Base-by-base conservation (phyloP, 2,888 invertebrate species). In the Melanostoma mellinum region DNA sequence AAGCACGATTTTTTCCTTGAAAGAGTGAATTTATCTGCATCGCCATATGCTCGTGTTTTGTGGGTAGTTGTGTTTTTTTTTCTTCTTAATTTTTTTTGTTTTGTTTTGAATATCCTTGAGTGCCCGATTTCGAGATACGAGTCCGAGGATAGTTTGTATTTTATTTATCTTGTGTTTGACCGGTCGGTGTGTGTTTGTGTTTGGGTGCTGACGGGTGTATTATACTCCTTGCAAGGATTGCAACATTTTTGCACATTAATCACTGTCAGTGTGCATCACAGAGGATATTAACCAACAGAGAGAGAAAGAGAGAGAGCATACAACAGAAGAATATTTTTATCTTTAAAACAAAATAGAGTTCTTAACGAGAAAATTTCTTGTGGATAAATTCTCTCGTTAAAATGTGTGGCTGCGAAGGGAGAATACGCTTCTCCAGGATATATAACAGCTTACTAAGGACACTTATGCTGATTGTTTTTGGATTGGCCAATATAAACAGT, bases 401-500 rank as follows among this genome's bases (percentile, higher is more conserved):
- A 86, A 87, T 87, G 87, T 86, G 85, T 63, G 86, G 86, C 85
- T 86, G 87, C 86, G 85, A 80, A 72, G 81, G 85, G 72, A 86
- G 85, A 80, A 73, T 87, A 68, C 85, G 79, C 67, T 87, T 86
- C 80, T 87, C 86, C 85, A 86, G 87, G 87, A 87, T 87, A 86
- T 86, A 86, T 76, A 86, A 86, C 75, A 87, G 87, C 80, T 85
- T 87, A 63, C 79, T 88, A 67, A 86, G 88, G 85, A 87, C 87
- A 80, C 80, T 87, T 42, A 86, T 87, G 84, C 77, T 88, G 84
- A 87, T 88, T 69, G 85, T 87, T 68, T 85, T 88, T 56, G 87
- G 88, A 78, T 87, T 88, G 86, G 87, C 87, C 46, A 87, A 88
- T 80, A 85, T 88, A 76, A 88, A 88, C 72, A 88, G 87, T 72